These are phyloP conservation scores for Myopa tessellatipennis DNA, from an alignment of 2,888 invertebrate genomes.

Conservation along the genomic window DNA sequence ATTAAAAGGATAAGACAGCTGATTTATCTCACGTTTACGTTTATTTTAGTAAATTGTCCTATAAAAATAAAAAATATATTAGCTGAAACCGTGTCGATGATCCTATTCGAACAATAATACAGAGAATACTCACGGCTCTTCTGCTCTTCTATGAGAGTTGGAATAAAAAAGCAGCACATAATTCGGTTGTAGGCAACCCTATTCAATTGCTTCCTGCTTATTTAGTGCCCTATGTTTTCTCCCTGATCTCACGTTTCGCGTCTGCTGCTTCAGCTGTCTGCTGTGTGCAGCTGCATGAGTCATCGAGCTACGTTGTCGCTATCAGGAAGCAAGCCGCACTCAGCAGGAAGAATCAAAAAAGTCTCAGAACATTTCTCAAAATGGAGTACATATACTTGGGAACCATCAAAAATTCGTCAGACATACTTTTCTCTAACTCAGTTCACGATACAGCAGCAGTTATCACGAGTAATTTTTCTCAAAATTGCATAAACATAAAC, in stretches of 20 bases:
- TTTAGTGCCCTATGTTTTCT: not conserved
- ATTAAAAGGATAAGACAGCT: too few relatives aligned
- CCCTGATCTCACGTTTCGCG: not conserved
- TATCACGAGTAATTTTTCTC: too few relatives aligned
- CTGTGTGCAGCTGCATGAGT: constrained; percentile 10
- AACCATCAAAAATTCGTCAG: too few relatives aligned
- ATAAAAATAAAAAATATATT: too few relatives aligned
- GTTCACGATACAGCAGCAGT: too few relatives aligned
- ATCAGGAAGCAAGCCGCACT: not conserved
- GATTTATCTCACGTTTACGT: too few relatives aligned
- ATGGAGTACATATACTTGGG: not conserved
- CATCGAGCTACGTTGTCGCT: constrained; percentile 2
- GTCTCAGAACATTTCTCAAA: not conserved
- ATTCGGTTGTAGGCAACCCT: constrained; percentile 14
- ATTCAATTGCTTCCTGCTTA: not conserved
- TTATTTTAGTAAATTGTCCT: too few relatives aligned
- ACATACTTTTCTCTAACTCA: too few relatives aligned
- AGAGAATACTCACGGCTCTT: too few relatives aligned
- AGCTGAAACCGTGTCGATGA: too few relatives aligned
- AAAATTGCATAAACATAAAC: too few relatives aligned
- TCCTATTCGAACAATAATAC: too few relatives aligned
- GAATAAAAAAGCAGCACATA: not conserved
- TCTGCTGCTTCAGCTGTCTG: not conserved
- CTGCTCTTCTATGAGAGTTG: not conserved
- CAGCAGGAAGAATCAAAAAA: not conserved